phyloP scores from a whole-genome alignment of 2,113 vertebrate genomes.

The Anolis carolinensis region DNA sequence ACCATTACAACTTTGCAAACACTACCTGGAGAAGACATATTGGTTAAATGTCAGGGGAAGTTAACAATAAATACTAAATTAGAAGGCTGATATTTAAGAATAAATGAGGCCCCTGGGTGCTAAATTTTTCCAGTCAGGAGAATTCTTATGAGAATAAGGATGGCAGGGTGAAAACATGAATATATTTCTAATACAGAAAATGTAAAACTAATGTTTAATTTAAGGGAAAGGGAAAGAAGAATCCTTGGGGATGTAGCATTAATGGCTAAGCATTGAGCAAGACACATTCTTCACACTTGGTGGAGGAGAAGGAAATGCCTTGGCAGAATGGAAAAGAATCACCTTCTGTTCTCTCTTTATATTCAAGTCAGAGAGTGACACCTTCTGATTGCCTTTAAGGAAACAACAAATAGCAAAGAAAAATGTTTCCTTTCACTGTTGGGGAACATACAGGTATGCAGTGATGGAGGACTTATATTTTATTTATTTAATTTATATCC shows the following conservation, averaged over 20 bases:
- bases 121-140: neutral
- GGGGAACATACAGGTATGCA: neutral
- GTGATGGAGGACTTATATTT: too few species aligned
- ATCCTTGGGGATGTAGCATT: neutral
- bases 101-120: neutral
- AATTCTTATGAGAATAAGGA: neutral
- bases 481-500: too few species aligned
- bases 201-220: neutral
- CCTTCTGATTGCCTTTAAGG: neutral
- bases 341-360: neutral
- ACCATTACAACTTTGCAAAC: neutral
- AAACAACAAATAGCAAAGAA: neutral
- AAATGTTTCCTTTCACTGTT: neutral
- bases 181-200: neutral
- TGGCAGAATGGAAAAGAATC: neutral
- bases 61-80: neutral
- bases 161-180: neutral
- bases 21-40: neutral
- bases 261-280: neutral
- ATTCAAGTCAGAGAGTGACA: neutral
- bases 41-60: conserved; percentile 1
- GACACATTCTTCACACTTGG: neutral
- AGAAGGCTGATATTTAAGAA: neutral
- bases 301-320: neutral
- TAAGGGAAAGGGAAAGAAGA: neutral